phyloP scores from a whole-genome alignment of 2,113 vertebrate species.

The Dasyprocta punctata region DNA sequence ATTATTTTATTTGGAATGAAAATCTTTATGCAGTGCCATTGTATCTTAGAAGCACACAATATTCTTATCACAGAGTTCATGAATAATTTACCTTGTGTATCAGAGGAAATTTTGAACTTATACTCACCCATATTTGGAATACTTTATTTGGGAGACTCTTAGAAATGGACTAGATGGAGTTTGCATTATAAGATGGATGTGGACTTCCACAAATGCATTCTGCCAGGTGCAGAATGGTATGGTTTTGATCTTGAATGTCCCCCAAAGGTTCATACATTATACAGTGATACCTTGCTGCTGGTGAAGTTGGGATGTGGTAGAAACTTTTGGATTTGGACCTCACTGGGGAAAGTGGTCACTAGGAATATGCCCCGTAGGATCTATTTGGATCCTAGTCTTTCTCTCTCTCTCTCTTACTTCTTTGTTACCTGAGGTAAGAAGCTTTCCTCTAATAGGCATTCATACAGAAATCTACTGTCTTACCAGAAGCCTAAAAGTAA shows the following conservation, averaged over 20 bases:
- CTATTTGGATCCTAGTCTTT: not conserved
- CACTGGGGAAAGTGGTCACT: not conserved
- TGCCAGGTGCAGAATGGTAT: not conserved
- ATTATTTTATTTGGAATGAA: not conserved
- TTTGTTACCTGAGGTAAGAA: not conserved
- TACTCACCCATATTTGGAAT: not conserved
- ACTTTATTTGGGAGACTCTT: not conserved
- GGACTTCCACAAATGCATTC: not conserved
- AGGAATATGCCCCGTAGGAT: not conserved
- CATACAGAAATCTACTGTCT: not conserved
- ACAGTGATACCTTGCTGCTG: not conserved
- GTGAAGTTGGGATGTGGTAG: not conserved
- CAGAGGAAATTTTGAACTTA: not conserved
- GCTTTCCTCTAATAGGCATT: not conserved
- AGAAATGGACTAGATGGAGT: not conserved
- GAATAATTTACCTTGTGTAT: not conserved
- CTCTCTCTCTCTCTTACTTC: not conserved
- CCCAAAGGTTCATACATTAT: not conserved
- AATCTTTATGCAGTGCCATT: not conserved
- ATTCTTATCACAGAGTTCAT: not conserved
- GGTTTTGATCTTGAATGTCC: not conserved
- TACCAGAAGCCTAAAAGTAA: not conserved
- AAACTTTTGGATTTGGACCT: not conserved
- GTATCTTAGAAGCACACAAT: not conserved
- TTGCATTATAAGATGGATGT: not conserved